phyloP scores from a whole-genome alignment of 2,888 invertebrate species.

The Serripes groenlandicus region DNA sequence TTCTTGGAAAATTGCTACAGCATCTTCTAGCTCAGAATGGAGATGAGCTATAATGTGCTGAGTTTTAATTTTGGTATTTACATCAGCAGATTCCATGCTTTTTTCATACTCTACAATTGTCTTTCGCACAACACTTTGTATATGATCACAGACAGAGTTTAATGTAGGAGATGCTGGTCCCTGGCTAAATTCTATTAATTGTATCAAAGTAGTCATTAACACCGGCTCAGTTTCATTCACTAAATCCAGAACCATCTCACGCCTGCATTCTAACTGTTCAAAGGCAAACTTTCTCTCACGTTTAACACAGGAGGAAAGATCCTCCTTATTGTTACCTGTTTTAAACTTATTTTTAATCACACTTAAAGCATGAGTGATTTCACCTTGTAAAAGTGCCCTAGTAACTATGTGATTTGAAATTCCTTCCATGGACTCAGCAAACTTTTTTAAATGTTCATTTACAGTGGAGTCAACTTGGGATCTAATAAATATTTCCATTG shows the following conservation, averaged over 20 bases:
- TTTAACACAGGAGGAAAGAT: slow-evolving; percentile 64
- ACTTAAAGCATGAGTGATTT: slow-evolving; percentile 85
- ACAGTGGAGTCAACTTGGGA: slow-evolving; percentile 80
- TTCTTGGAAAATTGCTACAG: slow-evolving; percentile 60
- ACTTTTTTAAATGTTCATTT: slow-evolving; percentile 71
- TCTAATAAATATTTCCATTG: slow-evolving; percentile 79
- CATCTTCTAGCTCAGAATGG: slow-evolving; percentile 61
- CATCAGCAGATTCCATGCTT: slow-evolving; percentile 43
- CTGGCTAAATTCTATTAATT: slow-evolving; percentile 65
- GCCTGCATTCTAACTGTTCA: slow-evolving; percentile 71
- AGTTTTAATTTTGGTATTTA: slow-evolving; percentile 47
- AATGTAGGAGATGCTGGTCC: slow-evolving; percentile 62
- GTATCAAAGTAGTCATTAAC: slow-evolving; percentile 67
- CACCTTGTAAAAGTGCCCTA: slow-evolving; percentile 79
- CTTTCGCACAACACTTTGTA: slow-evolving; percentile 58
- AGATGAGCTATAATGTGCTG: slow-evolving; percentile 60
- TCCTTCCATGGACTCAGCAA: slow-evolving; percentile 71
- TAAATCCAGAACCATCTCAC: slow-evolving; percentile 70
- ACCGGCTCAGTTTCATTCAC: slow-evolving; percentile 72
- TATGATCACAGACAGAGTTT: slow-evolving; percentile 62
- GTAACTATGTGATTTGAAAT: slow-evolving; percentile 78
- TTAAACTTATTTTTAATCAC: slow-evolving; percentile 89
- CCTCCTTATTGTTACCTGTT: slow-evolving; percentile 50
- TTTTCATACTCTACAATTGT: slow-evolving; percentile 62
- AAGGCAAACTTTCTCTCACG: slow-evolving; percentile 74